These are phyloP conservation scores for Aselliscus stoliczkanus DNA, from an alignment of 2,797 vertebrate species.

Conservation along the genomic window DNA sequence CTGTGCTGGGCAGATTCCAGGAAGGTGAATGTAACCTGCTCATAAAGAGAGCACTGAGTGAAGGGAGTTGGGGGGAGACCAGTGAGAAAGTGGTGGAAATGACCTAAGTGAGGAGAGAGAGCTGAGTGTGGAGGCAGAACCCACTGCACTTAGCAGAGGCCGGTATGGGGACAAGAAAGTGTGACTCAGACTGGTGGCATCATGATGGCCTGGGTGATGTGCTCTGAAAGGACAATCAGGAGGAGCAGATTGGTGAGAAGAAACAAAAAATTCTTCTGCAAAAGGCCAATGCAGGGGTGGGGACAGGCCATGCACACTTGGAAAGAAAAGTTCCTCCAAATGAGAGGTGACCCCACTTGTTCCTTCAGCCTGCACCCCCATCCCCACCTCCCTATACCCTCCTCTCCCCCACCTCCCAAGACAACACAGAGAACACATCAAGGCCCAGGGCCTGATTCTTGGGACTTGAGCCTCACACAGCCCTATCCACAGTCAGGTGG, in stretches of 20 bases:
- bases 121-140: neutral
- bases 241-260: neutral
- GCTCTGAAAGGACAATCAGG: neutral
- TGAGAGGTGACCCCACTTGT: too few relatives aligned
- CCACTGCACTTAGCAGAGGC: neutral
- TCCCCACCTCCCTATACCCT: neutral
- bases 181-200: neutral
- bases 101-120: neutral
- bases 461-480: neutral
- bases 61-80: too few relatives aligned
- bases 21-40: neutral
- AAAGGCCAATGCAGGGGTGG: neutral
- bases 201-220: neutral
- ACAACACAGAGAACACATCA: neutral
- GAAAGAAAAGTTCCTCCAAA: neutral
- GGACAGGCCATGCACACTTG: accelerated
- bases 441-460: neutral
- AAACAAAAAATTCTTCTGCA: neutral
- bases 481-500: neutral
- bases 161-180: neutral
- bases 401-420: neutral
- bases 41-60: neutral
- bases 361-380: too few relatives aligned
- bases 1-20: neutral
- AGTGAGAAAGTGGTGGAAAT: neutral